Base-by-base conservation (phyloP, 2,113 vertebrate genomes). In the Dicaeum eximium region DNA sequence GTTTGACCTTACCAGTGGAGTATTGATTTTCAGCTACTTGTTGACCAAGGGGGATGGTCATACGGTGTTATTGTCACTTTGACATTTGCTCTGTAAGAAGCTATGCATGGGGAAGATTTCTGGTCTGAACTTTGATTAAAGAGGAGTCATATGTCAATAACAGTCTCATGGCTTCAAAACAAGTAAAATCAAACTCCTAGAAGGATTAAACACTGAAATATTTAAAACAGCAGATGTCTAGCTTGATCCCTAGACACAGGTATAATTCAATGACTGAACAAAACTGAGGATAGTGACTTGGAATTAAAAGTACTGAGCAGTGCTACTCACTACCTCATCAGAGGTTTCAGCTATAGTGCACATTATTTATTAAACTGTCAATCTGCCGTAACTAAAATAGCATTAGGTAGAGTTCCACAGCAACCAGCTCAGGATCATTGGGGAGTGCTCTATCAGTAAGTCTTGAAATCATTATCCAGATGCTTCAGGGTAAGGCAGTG, bases 321-420 rank as follows among this genome's bases (percentile, higher is more conserved):
- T 11, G 6, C 37, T 69, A 77, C 30, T 66, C 50, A 92, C 28
- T 54, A 77, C 42, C 61, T 86, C 92, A 88, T 86, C 75, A 73
- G 86, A 94, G 58, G 33, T 80, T 95, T 93, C 94, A 92, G 42
- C 35, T 86, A 25, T 88, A 70, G 71, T 56, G 24, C 42, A 67
- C 51, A 92, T 93, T 95, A 93, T 94, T 93, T 95, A 97, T 94
- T 95, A 95, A 96, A 95, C 75, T 92, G 82, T 92, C 94, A 94
- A 54, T 86, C 94, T 94, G 67, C 58, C 1, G 0, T 77, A 90
- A 93, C 82, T 80, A 80, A 67, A 78, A 94, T 38, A 92, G 33
- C 72, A 67, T 92, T 83, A 92, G 71, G 70, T 65, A 2, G 10
- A 80, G 51, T 80, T 94, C 33, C 75, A 51, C 88, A 92, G 65